Percentiles rank a stretch among this genome's conserved stretches.
Evolutionary conservation across 92 coral and sea anemone species (phyloP).

Genomic region (Actinernus sp.): DNA sequence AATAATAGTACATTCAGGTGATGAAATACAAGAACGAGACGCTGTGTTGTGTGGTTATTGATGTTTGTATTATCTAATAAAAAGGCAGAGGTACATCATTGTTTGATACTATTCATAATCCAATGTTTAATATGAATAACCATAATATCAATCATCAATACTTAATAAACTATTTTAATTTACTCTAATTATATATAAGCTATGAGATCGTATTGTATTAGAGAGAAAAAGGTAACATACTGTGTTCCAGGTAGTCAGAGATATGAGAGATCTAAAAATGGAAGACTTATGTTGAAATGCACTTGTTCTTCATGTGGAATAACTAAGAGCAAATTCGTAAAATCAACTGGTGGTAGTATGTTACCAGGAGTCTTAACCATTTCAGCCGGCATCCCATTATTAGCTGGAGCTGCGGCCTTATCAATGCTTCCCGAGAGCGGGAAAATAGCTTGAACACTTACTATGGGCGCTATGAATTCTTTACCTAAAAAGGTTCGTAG

Average conservation of each 20-base stretch:
- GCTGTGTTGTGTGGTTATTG: slow-evolving; percentile 7
- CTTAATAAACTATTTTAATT: background rate
- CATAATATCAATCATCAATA: background rate
- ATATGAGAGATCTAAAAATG: background rate
- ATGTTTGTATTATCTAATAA: slow-evolving; percentile 1
- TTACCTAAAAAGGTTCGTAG: too few relatives aligned
- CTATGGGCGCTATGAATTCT: too few relatives aligned
- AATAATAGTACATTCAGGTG: background rate
- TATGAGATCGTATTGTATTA: background rate
- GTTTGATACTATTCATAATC: background rate
- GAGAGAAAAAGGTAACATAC: background rate
- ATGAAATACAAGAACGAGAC: background rate
- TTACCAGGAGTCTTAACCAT: too few relatives aligned
- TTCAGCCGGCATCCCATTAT: too few relatives aligned
- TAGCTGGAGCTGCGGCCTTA: too few relatives aligned
- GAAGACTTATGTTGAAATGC: background rate
- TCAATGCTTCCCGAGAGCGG: too few relatives aligned
- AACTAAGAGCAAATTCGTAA: background rate
- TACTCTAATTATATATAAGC: background rate
- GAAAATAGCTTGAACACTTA: too few relatives aligned
- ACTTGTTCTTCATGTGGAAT: background rate
- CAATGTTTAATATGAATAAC: background rate
- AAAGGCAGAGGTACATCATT: background rate
- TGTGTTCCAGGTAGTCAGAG: background rate
- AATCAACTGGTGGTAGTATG: background rate